These are phyloP conservation scores for Drosophila mimica DNA, from an alignment of 2,888 invertebrate species.

Conservation along the genomic window DNA sequence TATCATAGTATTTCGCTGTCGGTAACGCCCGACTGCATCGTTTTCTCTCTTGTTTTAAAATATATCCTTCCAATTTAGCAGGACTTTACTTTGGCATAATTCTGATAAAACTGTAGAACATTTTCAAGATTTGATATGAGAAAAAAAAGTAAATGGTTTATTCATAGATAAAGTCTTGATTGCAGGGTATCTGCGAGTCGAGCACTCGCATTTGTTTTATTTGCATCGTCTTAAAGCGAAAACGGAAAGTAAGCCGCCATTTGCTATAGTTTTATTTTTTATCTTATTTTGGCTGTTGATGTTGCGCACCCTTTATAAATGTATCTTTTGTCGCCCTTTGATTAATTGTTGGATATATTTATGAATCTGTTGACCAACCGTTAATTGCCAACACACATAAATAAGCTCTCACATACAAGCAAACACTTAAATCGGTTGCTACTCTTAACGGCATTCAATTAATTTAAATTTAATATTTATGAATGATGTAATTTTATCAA, in stretches of 20 bases:
- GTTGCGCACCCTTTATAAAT: constrained; percentile 8
- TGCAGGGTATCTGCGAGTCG: background rate
- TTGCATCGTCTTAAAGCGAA: constrained; percentile 22
- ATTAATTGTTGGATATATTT: constrained; percentile 63
- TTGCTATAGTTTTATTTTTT: constrained; percentile 30
- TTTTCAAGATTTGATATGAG: background rate
- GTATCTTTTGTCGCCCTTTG: constrained; percentile 23
- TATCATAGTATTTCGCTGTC: too few species aligned
- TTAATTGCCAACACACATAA: constrained; percentile 45
- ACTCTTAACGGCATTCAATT: constrained; percentile 61
- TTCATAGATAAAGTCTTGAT: background rate
- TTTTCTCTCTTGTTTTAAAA: background rate
- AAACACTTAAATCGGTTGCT: constrained; percentile 24
- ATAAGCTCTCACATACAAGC: background rate
- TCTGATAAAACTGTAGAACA: background rate
- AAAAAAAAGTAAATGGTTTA: background rate
- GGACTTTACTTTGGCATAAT: background rate
- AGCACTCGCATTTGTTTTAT: background rate
- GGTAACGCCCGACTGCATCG: too few species aligned
- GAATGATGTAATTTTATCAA: constrained; percentile 65
- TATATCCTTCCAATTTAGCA: background rate
- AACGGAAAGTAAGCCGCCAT: constrained; percentile 67
- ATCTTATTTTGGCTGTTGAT: background rate
- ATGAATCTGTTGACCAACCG: constrained; percentile 49
- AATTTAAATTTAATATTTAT: constrained; percentile 77